These are phyloP conservation scores for Drosophila teissieri DNA, from an alignment of 1,140 invertebrate species.

Conservation along the genomic window DNA sequence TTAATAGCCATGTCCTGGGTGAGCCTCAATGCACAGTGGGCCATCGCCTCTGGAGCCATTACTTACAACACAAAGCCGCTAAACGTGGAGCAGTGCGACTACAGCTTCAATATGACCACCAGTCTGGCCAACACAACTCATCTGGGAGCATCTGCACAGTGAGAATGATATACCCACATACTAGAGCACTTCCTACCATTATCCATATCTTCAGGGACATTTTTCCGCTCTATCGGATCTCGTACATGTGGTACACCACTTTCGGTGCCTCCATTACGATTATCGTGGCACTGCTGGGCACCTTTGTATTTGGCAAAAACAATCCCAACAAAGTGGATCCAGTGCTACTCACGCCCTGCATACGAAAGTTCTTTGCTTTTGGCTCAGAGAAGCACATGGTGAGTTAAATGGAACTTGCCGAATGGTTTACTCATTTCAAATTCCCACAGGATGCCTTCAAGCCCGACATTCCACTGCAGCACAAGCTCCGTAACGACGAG, in stretches of 20 bases:
- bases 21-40: slow-evolving; percentile 91
- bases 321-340: slow-evolving; percentile 69
- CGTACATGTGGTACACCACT: slow-evolving; percentile 89
- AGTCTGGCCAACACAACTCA: slow-evolving; percentile 38
- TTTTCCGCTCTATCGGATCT: slow-evolving; percentile 87
- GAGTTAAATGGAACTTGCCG: neutral
- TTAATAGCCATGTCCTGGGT: slow-evolving; percentile 91
- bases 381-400: slow-evolving; percentile 35
- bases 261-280: slow-evolving; percentile 86
- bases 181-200: neutral
- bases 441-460: slow-evolving; percentile 47
- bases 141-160: slow-evolving; percentile 44
- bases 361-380: slow-evolving; percentile 69
- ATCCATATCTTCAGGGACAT: slow-evolving; percentile 82
- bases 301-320: slow-evolving; percentile 83
- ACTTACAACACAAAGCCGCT: slow-evolving; percentile 88
- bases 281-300: slow-evolving; percentile 85
- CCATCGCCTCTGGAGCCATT: slow-evolving; percentile 87
- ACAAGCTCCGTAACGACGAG: slow-evolving; percentile 62
- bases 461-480: slow-evolving; percentile 55
- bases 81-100: slow-evolving; percentile 89
- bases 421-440: neutral
- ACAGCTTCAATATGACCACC: slow-evolving; percentile 83
- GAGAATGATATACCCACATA: neutral
- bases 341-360: slow-evolving; percentile 70